phyloP scores from a whole-genome alignment of 2,113 vertebrate genomes.

The Oreamnos americanus region DNA sequence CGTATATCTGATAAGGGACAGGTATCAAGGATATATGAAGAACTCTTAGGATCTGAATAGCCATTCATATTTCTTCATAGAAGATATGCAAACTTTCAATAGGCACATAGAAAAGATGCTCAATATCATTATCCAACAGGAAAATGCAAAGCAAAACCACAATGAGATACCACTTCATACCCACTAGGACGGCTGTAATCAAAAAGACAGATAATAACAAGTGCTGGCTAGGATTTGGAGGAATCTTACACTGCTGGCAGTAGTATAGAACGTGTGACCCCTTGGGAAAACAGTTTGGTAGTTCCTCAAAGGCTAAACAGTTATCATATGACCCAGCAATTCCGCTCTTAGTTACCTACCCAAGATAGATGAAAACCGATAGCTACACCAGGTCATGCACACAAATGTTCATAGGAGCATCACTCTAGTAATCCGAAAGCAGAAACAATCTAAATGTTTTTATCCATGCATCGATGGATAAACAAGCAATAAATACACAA shows the following conservation, averaged over 20 bases:
- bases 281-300: not conserved
- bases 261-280: not conserved
- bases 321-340: not conserved
- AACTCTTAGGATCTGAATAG: not conserved
- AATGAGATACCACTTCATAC: not conserved
- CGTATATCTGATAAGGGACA: not conserved
- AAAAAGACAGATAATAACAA: not conserved
- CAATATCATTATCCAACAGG: not conserved
- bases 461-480: not conserved
- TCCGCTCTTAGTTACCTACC: not conserved
- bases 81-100: not conserved
- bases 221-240: not conserved
- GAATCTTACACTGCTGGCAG: not conserved
- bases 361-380: not conserved
- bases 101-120: not conserved
- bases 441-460: not conserved
- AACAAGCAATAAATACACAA: not conserved
- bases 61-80: not conserved
- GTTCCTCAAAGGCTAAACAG: not conserved
- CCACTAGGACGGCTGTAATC: not conserved
- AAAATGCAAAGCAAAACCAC: constrained; percentile 32
- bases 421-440: not conserved
- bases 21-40: not conserved
- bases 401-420: not conserved
- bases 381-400: not conserved